phyloP scores from a whole-genome alignment of 2,797 vertebrate genomes.

The Cyclura pinguis region DNA sequence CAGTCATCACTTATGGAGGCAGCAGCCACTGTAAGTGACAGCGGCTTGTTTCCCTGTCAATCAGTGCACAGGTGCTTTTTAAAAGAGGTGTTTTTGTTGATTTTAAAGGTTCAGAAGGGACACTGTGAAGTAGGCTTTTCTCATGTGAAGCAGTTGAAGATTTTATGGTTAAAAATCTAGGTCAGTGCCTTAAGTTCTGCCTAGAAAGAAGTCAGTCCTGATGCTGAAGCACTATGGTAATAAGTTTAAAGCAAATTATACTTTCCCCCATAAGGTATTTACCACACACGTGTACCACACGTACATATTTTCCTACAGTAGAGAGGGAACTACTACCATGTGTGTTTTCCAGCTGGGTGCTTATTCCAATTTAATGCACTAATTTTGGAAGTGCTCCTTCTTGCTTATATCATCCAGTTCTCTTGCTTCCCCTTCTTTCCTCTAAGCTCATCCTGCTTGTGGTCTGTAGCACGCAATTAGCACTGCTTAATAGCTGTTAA shows the following conservation, averaged over 20 bases:
- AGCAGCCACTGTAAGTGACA: no score
- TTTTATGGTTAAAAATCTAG: not conserved
- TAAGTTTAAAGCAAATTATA: not conserved
- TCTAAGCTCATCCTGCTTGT: slow-evolving; percentile 32
- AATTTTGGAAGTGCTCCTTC: not conserved
- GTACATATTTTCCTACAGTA: not conserved
- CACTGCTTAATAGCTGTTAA: slow-evolving; percentile 49
- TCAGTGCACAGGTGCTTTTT: not conserved
- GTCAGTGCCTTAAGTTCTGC: not conserved
- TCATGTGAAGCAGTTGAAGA: not conserved
- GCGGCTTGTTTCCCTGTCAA: no score
- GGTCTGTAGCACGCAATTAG: slow-evolving; percentile 46
- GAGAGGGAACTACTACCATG: slow-evolving; percentile 25
- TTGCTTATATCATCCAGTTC: slow-evolving; percentile 19
- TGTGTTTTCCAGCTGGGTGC: not conserved
- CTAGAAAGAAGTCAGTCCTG: not conserved
- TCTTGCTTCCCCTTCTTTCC: slow-evolving; percentile 44
- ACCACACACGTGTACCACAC: not conserved
- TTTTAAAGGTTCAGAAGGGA: not conserved
- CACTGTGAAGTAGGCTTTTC: not conserved
- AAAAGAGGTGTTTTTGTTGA: not conserved
- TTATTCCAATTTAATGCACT: not conserved
- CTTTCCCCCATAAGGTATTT: not conserved
- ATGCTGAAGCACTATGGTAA: not conserved
- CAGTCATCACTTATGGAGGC: no score